Percentiles rank a stretch among this genome's conserved stretches.
Evolutionary conservation across 2,888 invertebrate genomes (phyloP).

Genomic region (Rotaria macrura): DNA sequence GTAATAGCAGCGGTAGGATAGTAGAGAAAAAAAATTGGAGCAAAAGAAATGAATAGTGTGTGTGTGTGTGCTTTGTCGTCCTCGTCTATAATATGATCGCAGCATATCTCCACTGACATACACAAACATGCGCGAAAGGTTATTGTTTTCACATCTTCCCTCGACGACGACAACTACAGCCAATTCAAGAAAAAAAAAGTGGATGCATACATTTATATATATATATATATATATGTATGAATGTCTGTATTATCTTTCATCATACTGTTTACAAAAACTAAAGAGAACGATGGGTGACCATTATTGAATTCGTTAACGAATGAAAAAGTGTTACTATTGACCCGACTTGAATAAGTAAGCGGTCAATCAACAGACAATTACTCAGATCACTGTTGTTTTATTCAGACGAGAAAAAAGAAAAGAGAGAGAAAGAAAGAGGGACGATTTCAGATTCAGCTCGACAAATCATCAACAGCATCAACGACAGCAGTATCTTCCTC

Average conservation of each 20-base stretch:
- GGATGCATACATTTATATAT: background rate
- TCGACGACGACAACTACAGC: background rate
- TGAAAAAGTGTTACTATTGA: background rate
- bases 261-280: background rate
- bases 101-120: slow-evolving; percentile 2
- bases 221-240: background rate
- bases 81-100: slow-evolving; percentile 11
- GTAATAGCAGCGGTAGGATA: background rate
- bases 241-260: background rate
- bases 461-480: slow-evolving; percentile 1
- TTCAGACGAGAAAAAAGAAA: background rate
- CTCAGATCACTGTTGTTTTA: background rate
- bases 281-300: background rate
- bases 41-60: slow-evolving; percentile 12
- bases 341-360: background rate
- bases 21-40: background rate
- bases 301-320: background rate
- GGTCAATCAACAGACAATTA: slow-evolving; percentile 2
- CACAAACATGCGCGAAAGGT: slow-evolving; percentile 11
- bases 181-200: background rate
- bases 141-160: slow-evolving; percentile 8
- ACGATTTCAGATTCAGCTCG: slow-evolving; percentile 11
- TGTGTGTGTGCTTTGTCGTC: background rate
- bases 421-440: background rate
- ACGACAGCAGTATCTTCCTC: background rate